These are phyloP conservation scores for Xiphias gladius DNA, from an alignment of 2,113 vertebrate genomes.

Conservation along the genomic window DNA sequence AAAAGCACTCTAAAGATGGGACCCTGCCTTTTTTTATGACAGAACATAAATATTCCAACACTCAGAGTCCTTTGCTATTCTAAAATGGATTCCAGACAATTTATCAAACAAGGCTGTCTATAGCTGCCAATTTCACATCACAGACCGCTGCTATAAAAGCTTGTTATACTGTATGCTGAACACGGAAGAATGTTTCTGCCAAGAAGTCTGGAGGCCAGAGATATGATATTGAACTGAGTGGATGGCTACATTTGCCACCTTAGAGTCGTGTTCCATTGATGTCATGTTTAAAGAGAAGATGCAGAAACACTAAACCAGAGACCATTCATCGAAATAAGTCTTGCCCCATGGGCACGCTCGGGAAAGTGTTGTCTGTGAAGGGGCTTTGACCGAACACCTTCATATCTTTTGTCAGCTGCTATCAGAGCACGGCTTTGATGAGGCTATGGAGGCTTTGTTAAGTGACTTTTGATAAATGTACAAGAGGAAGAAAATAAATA, in stretches of 20 bases:
- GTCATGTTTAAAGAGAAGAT: conserved; percentile 26
- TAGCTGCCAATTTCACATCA: conserved; percentile 46
- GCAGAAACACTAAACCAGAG: conserved; percentile 39
- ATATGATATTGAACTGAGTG: conserved; percentile 41
- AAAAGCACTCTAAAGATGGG: conserved; percentile 54
- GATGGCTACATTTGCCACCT: conserved; percentile 38
- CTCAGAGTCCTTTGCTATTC: conserved; percentile 18
- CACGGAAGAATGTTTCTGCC: conserved; percentile 17
- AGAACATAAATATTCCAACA: conserved; percentile 40
- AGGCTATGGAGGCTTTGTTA: conserved; percentile 35
- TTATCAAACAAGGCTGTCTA: conserved; percentile 34
- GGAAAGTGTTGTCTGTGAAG: background rate
- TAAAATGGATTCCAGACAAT: conserved; percentile 52
- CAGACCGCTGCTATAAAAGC: conserved; percentile 36
- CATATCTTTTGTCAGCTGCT: conserved; percentile 20
- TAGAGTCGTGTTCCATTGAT: conserved; percentile 35
- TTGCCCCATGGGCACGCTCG: background rate
- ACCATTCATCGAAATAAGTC: background rate
- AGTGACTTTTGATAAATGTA: conserved; percentile 19
- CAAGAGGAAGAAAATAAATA: background rate
- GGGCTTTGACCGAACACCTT: conserved; percentile 15
- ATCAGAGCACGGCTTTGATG: conserved; percentile 18
- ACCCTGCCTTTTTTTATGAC: conserved; percentile 43
- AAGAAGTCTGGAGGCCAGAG: conserved; percentile 44
- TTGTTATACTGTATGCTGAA: background rate